Evolutionary conservation across 2,113 vertebrate species (phyloP), one percentile per base, ranked within the genome.

Genomic region (Entomyzon cyanotis): DNA sequence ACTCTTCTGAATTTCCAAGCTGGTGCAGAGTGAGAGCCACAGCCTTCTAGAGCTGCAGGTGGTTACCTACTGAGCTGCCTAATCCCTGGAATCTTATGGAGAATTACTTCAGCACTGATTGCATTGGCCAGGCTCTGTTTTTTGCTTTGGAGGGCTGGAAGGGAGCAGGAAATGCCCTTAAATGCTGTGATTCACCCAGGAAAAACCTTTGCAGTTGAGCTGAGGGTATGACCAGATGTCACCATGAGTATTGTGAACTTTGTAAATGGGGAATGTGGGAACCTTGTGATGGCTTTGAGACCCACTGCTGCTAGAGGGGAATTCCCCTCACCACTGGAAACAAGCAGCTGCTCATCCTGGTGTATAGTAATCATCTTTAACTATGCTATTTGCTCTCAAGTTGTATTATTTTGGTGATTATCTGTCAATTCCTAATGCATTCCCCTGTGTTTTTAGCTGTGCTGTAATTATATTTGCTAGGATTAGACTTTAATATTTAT

Each of bases 391-490:
- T 89, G 7, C 62, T 79, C 33, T 85, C 30, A 27, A 50, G 30
- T 15, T 87, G 47, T n/a, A 30, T 88, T 91, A 83, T 85, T 94
- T 78, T 86, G 33, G 33, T 62, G 71, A 22, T 53, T 68, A 49
- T 82, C 42, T 76, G 53, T 69, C 28, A 69, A 79, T 63, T 62
- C 24, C 41, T 78, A 64, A 65, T 76, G 44, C 37, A 80, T 83
- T 85, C 80, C 22, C 23, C 50, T 24, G 23, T 70, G 28, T 52
- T 59, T 93, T 91, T 50, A 93, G 31, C 82, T 55, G 39, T 44
- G 53, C 62, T 83, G n/a, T 74, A 88, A 81, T 94, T 80, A 58
- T 59, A 93, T 84, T 64, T 95, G n/a, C 67, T 87, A 42, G 91
- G 67, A 83, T 87, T 83, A 91, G 21, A 41, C 16, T 76, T 60